Percentiles rank a stretch among this genome's conserved stretches.
phyloP scores from a whole-genome alignment of 2,113 vertebrate species.

The Ceyx melanurus region DNA sequence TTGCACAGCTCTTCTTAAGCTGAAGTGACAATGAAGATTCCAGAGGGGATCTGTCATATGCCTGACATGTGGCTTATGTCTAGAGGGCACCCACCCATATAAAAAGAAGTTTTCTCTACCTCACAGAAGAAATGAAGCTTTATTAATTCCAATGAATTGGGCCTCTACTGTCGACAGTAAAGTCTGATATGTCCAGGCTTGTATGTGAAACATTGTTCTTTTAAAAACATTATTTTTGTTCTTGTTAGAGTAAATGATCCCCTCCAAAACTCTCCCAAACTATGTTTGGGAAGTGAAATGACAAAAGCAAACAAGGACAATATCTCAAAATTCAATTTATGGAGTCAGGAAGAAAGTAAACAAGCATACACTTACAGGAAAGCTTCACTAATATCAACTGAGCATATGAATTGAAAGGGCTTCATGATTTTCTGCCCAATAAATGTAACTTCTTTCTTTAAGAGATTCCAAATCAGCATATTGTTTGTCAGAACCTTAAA shows the following conservation, averaged over 20 bases:
- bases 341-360: neutral
- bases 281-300: neutral
- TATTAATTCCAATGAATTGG: neutral
- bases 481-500: constrained; percentile 30
- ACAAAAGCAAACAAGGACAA: neutral
- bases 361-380: neutral
- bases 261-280: neutral
- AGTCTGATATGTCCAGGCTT: neutral
- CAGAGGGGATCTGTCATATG: neutral
- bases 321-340: neutral
- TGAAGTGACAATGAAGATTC: neutral
- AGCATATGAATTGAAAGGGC: neutral
- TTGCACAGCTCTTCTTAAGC: neutral
- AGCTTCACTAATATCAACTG: neutral
- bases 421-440: constrained; percentile 25
- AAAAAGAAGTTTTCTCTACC: neutral
- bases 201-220: neutral
- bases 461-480: constrained; percentile 2
- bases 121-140: neutral
- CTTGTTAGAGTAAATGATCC: neutral
- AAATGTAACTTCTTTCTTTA: constrained; percentile 24
- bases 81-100: neutral
- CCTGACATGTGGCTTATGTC: neutral
- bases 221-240: neutral
- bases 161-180: neutral